Conservation (phyloP, 1,140 invertebrate genomes). For the Rhagoletis pomonella region DNA sequence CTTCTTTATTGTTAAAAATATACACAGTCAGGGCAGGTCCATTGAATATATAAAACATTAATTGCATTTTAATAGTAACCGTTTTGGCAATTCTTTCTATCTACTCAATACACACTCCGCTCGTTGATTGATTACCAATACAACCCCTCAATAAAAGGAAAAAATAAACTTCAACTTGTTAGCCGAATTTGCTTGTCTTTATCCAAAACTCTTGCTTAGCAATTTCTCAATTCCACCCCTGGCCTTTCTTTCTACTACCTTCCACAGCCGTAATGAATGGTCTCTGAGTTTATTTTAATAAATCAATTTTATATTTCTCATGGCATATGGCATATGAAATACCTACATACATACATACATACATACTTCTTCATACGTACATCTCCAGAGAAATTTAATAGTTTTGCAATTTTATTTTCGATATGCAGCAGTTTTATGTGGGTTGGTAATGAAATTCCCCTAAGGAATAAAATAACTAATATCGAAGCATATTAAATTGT, state of each 20-base stretch:
- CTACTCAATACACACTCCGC: background rate
- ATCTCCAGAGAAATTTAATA: conserved; percentile 73
- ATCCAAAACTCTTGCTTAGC: background rate
- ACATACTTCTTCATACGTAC: conserved; percentile 65
- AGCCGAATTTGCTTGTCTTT: conserved; percentile 18
- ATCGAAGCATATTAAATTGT: background rate
- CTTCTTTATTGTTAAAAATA: background rate
- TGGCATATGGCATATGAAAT: conserved; percentile 57
- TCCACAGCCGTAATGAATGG: background rate
- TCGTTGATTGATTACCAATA: conserved; percentile 31
- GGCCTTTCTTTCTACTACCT: background rate
- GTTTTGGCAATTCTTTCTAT: background rate
- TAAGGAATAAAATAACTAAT: conserved; percentile 42
- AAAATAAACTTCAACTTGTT: background rate
- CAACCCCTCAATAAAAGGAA: background rate
- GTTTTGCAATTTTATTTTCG: conserved; percentile 61
- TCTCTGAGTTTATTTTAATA: background rate
- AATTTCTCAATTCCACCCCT: background rate
- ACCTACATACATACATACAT: too few relatives aligned
- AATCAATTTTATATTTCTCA: conserved; percentile 47
- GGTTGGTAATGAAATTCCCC: conserved; percentile 5
- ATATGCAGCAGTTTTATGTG: background rate
- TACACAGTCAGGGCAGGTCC: too few relatives aligned
- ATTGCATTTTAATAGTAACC: background rate
- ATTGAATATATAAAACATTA: background rate